phyloP scores from a whole-genome alignment of 2,888 invertebrate genomes.

The Polylopha cassiicola region DNA sequence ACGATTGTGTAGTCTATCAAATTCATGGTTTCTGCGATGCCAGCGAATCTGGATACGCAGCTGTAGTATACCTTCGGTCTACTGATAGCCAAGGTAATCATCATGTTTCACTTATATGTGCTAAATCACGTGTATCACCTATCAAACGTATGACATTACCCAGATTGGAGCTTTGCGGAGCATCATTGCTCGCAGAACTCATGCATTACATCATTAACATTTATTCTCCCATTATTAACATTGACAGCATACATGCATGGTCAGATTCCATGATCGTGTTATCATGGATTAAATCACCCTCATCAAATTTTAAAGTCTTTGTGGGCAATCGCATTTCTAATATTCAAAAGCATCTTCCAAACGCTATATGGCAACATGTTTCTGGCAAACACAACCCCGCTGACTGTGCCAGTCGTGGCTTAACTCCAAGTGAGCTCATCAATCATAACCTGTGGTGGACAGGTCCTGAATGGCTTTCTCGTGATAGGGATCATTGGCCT shows the following conservation, averaged over 20 bases:
- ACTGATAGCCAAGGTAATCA: neutral
- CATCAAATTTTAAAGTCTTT: neutral
- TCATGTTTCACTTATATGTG: conserved; percentile 2
- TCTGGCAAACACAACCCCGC: conserved; percentile 15
- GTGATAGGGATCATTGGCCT: neutral
- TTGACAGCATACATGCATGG: neutral
- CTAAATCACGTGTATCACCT: conserved; percentile 22
- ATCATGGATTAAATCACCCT: conserved; percentile 1
- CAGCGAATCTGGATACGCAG: conserved; percentile 1
- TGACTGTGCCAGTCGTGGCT: conserved; percentile 17
- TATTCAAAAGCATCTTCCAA: neutral
- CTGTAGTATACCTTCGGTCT: neutral
- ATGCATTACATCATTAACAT: neutral
- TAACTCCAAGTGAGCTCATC: conserved; percentile 5
- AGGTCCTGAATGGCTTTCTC: conserved; percentile 14
- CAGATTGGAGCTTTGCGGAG: conserved; percentile 22
- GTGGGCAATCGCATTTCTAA: conserved; percentile 2
- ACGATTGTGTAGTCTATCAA: conserved; percentile 7
- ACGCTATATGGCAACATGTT: conserved; percentile 14
- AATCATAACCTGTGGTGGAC: conserved; percentile 17
- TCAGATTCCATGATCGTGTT: conserved; percentile 2
- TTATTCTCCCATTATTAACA: too few relatives aligned
- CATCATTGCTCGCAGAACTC: conserved; percentile 10
- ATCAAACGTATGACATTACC: conserved; percentile 18
- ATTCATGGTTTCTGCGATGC: conserved; percentile 4